Base-by-base conservation (phyloP, 2,113 vertebrate species). In the Lethenteron camtschaticum region DNA sequence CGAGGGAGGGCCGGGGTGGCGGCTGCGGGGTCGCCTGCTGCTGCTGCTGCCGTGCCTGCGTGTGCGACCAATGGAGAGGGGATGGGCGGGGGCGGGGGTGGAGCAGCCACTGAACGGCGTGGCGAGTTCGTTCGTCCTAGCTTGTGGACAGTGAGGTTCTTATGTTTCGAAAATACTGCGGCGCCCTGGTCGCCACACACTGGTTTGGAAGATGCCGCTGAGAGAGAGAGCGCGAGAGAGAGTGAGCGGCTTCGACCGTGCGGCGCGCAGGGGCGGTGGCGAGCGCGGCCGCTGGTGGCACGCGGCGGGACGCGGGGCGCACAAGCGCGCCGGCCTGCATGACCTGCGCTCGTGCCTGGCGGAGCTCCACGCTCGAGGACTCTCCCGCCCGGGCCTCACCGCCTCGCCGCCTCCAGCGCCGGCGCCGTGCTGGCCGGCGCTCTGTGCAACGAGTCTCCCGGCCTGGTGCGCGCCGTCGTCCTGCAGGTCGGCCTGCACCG, bases 241-340 rank as follows among this genome's bases (percentile, higher is more conserved):
- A 41, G 41, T 12, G 57, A 41, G 71, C 9, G 74, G 57, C 68
- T 71, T 57, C 71, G 74, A 60, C 59, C 55, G 71, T 70, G 20
- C 73, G 72, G 69, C 75, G 79, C 78, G 56, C 78, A 96, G 94
- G 77, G 94, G 92, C 71, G 94, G 94, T 76, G 89, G 88, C 71
- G 91, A 97, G 77, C 73, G 81, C 12, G 92, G 92, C 71, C 82
- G 88, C 57, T 73, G 77, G 12, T 97, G 94, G 94, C 89, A 95
- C 57, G 78, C 77, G 72, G 83, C 81, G 68, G 89, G 86, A 68
- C 75, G 84, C 55, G 77, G 84, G 71, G 78, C 78, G 41, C 83
- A 84, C 73, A 96, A 96, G 77, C 77, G 73, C 70, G 85, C 80
- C 71, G 87, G 87, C 41, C 81, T 89, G 72, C 81, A 88, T 14